phyloP scores from a whole-genome alignment of 2,797 vertebrate species.

The Echiichthys vipera region DNA sequence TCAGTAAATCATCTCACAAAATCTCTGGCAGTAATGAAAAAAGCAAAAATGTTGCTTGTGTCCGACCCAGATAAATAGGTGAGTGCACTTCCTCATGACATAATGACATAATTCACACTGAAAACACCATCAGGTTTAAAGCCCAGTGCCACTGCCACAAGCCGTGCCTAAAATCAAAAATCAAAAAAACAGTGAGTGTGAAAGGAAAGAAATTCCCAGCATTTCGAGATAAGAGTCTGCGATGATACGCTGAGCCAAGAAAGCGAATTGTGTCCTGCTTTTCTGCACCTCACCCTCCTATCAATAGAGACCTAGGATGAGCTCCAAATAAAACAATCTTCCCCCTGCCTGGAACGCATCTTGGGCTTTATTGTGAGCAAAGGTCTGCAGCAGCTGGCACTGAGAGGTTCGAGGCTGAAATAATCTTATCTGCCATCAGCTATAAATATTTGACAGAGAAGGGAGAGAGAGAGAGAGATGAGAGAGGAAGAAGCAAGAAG shows the following conservation, averaged over 20 bases:
- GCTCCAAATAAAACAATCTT: conserved; percentile 83
- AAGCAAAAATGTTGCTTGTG: conserved; percentile 24
- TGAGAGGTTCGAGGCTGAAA: conserved; percentile 76
- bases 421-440: conserved; percentile 89
- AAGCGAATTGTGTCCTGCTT: conserved; percentile 41
- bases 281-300: conserved; percentile 63
- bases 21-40: conserved; percentile 25
- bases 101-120: conserved; percentile 19
- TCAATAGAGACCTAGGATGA: conserved; percentile 75
- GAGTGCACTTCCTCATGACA: conserved; percentile 27
- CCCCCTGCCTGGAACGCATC: conserved; percentile 77
- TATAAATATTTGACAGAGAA: conserved; percentile 86
- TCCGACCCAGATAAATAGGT: conserved; percentile 25
- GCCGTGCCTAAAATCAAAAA: conserved; percentile 10
- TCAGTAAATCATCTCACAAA: conserved; percentile 38
- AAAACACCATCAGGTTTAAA: conserved; percentile 26
- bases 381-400: conserved; percentile 87
- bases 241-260: conserved; percentile 55
- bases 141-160: conserved; percentile 2
- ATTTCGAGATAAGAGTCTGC: conserved; percentile 56
- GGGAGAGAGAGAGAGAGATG: conserved; percentile 46
- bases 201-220: conserved; percentile 30
- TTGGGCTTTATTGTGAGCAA: conserved; percentile 87
- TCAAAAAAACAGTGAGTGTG: conserved; percentile 18
- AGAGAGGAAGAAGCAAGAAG: conserved; percentile 50